Evolutionary conservation across 2,113 vertebrate genomes (phyloP).

Genomic region (Pogonocichla stellata): DNA sequence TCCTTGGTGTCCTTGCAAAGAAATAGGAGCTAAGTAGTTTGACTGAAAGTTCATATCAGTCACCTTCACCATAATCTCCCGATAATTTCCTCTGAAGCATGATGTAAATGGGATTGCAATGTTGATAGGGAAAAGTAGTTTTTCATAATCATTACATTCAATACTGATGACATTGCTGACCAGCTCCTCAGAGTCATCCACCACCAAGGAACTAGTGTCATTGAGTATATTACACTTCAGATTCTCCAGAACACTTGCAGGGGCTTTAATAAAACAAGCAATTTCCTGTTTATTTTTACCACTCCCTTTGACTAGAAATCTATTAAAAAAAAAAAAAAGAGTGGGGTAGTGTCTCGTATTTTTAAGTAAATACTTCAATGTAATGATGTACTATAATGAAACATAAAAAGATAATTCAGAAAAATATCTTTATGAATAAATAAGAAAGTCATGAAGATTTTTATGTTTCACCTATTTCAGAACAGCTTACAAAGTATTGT

Average conservation of each 20-base stretch:
- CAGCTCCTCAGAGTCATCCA: constrained; percentile 82
- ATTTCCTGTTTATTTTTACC: constrained; percentile 12
- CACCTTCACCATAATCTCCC: constrained; percentile 82
- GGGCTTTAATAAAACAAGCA: constrained; percentile 76
- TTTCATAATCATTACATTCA: constrained; percentile 32
- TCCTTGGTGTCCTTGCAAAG: constrained; percentile 70
- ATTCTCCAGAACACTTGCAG: constrained; percentile 44
- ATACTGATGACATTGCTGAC: constrained; percentile 83
- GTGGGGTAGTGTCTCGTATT: not conserved
- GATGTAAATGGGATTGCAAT: constrained; percentile 79
- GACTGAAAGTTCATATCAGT: constrained; percentile 72
- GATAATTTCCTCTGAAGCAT: constrained; percentile 78
- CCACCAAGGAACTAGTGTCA: constrained; percentile 74
- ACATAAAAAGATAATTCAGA: not conserved
- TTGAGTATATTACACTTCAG: constrained; percentile 74
- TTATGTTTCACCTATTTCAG: not conserved
- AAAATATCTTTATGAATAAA: not conserved
- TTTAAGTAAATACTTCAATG: not conserved
- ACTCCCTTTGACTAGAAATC: constrained; percentile 59
- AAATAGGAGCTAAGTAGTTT: constrained; percentile 69
- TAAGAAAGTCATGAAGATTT: not conserved
- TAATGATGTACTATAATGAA: not conserved
- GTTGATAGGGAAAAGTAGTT: constrained; percentile 76
- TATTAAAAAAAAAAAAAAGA: not conserved
- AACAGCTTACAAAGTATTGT: not conserved